Base-by-base conservation (phyloP, 1,140 invertebrate species). In the Dendroctonus ponderosae region DNA sequence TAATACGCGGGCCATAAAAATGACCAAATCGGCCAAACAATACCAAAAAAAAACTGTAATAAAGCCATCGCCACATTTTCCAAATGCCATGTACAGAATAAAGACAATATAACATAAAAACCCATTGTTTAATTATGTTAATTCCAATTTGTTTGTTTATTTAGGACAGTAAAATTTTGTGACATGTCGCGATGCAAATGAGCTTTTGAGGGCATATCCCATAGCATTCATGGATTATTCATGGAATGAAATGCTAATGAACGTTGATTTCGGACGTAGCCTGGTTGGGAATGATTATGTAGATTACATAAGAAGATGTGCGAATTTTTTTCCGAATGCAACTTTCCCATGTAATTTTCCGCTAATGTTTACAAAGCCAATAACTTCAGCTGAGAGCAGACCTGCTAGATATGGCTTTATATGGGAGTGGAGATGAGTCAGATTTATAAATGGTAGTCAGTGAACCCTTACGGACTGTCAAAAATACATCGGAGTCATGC, bases 121-220 rank as follows among this genome's bases (percentile, higher is more conserved):
- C 9, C 50, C 50, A 52, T 52, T 52, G 50, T 52, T 52, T 52
- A 15, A 26, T 52, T 52, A 52, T 52, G 50, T 6, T 52, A 52
- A 52, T 52, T 52, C 37, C n/a, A 12, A 9, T 52, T 52, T 26
- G 26, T 26, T 52, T 52, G 26, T 52, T 52, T 15, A 52, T 15
- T 26, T 52, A 37, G 50, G 50, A 52, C 50, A 37, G 50, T 52
- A 52, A 52, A 52, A 52, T 52, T 52, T 52, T 26, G 50, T 14
- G 50, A 26, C 37, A 12, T 52, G 9, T 37, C 9, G 37, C 50
- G 37, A 52, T 52, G 26, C 50, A 52, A 52, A 52, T n/a, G n/a
- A 52, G 26, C 50, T 26, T 52, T 52, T 52, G 8, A 52, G 9
- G 26, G 37, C n/a, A 52, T 26, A 14, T 37, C 26, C 50, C 9